A percentile compares a stretch with the other conserved stretches of the same genome.
phyloP scores from a whole-genome alignment of 1,140 invertebrate species.

The Aphaenogaster ashmeadi region DNA sequence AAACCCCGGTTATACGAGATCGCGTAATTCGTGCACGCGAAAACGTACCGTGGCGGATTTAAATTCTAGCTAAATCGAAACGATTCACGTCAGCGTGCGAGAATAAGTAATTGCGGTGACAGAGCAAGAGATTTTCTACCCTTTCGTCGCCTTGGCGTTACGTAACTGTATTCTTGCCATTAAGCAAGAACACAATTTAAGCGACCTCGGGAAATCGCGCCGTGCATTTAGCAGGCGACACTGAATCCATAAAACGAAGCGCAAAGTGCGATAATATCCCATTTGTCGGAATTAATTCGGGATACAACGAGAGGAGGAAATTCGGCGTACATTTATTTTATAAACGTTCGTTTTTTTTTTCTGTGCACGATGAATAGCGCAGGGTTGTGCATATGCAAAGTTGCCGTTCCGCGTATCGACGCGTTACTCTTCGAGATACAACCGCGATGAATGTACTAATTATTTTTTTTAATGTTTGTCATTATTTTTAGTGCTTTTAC shows the following conservation, averaged over 20 bases:
- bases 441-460: neutral
- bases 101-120: neutral
- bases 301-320: slow-evolving; percentile 9
- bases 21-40: neutral
- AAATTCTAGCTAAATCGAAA: slow-evolving; percentile 29
- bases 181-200: neutral
- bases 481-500: neutral
- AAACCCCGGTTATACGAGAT: neutral
- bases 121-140: neutral
- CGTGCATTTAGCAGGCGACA: neutral
- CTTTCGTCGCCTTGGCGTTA: neutral
- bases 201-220: neutral
- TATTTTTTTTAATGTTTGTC: neutral
- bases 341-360: neutral
- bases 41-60: slow-evolving; percentile 3
- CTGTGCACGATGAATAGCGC: no score
- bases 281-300: neutral
- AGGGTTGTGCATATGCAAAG: no score
- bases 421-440: no score
- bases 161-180: neutral
- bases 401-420: no score
- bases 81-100: neutral
- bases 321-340: neutral
- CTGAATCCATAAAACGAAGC: neutral
- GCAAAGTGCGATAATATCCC: neutral